Evolutionary conservation across 1,140 invertebrate genomes (phyloP).

Genomic region (Psix sp.): DNA sequence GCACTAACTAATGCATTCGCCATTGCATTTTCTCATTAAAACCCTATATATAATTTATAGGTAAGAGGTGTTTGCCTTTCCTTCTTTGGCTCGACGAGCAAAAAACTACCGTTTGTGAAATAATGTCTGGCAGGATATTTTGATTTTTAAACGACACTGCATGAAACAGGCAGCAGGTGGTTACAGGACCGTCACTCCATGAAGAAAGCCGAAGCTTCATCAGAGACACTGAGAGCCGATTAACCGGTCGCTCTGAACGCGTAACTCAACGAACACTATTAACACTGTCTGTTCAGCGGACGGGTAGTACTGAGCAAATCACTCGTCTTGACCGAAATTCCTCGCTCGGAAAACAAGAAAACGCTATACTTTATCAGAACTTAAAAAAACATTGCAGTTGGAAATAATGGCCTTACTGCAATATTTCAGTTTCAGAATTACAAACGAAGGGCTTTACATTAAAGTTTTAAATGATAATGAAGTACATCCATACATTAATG

Average conservation of each 20-base stretch:
- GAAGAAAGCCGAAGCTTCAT: conserved; percentile 53
- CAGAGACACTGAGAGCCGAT: conserved; percentile 54
- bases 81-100: conserved; percentile 2
- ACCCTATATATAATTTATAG: conserved; percentile 26
- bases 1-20: conserved; percentile 27
- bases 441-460: too few species aligned
- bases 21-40: neutral
- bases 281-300: conserved; percentile 62
- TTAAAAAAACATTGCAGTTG: conserved; percentile 10
- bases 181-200: conserved; percentile 53
- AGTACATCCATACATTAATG: too few species aligned
- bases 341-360: conserved; percentile 31
- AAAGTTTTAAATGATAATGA: too few species aligned
- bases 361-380: conserved; percentile 6
- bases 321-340: conserved; percentile 41
- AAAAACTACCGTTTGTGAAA: conserved; percentile 38
- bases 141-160: conserved; percentile 61
- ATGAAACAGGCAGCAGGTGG: conserved; percentile 70
- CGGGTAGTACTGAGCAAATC: conserved; percentile 61
- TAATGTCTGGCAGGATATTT: conserved; percentile 57
- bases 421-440: neutral
- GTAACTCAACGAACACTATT: conserved; percentile 72
- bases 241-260: conserved; percentile 64
- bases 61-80: conserved; percentile 8
- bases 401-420: conserved; percentile 6